phyloP scores from a whole-genome alignment of 64 coral and sea anemone genomes.

The Porites australiensis region DNA sequence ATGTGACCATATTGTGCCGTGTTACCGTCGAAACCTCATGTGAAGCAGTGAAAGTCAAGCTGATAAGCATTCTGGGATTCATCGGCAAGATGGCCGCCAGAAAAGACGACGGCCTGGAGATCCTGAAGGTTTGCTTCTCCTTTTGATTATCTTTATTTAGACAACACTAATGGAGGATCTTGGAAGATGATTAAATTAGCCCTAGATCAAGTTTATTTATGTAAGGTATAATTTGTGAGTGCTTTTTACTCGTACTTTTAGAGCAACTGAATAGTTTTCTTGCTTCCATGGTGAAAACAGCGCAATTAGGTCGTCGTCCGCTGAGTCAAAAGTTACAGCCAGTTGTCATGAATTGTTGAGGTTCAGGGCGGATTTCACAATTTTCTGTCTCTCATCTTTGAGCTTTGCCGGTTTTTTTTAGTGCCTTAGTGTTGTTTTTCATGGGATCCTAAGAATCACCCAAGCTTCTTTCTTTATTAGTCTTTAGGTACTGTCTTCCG shows the following conservation, averaged over 20 bases:
- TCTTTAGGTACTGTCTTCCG: constrained; percentile 79
- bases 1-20: constrained; percentile 81
- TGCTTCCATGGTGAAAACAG: too few species aligned
- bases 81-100: constrained; percentile 90
- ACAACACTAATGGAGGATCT: background rate
- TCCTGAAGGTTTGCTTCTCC: constrained; percentile 71
- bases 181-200: background rate
- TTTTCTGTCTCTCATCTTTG: too few species aligned
- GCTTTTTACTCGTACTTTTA: too few species aligned
- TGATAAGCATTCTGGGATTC: constrained; percentile 91
- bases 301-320: too few species aligned
- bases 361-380: too few species aligned
- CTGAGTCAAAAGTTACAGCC: too few species aligned
- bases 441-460: background rate
- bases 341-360: too few species aligned
- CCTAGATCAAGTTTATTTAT: too few species aligned
- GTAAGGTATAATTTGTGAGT: too few species aligned
- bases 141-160: background rate
- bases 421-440: too few species aligned
- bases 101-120: constrained; percentile 61
- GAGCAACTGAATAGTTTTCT: too few species aligned
- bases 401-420: background rate
- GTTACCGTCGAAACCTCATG: constrained; percentile 34
- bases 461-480: constrained; percentile 10
- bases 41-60: constrained; percentile 92